Evolutionary conservation across 1,140 invertebrate genomes (phyloP).

Genomic region (Matsumurasca onukii): DNA sequence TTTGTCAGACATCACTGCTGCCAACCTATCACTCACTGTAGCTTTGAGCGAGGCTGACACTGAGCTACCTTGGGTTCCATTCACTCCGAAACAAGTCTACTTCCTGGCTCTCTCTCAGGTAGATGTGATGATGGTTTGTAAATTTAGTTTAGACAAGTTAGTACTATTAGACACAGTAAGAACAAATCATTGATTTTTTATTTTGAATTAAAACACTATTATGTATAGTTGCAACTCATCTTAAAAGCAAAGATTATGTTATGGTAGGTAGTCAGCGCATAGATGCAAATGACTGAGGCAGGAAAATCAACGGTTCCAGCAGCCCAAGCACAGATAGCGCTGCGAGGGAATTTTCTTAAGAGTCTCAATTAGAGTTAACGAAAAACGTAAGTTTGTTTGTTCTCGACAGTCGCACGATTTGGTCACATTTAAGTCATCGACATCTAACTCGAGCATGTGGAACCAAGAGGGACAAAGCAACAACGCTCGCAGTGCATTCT

Average conservation of each 20-base stretch:
- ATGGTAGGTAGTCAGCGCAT: background rate
- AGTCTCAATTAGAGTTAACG: too few relatives aligned
- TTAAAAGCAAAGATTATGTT: background rate
- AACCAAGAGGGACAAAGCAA: background rate
- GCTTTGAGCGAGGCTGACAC: background rate
- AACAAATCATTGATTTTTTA: background rate
- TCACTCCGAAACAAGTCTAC: background rate
- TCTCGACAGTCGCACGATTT: too few relatives aligned
- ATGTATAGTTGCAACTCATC: background rate
- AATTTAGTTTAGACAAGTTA: background rate
- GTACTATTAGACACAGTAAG: background rate
- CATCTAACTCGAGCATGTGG: too few relatives aligned
- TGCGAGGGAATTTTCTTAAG: too few relatives aligned
- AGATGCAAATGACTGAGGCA: background rate
- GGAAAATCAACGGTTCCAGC: background rate
- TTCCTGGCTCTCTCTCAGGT: conserved; percentile 10
- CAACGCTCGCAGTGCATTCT: background rate
- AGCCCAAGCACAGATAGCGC: too few relatives aligned
- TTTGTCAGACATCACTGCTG: conserved; percentile 14
- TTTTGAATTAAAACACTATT: background rate
- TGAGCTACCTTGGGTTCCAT: background rate
- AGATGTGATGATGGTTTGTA: background rate
- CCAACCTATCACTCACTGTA: conserved; percentile 9
- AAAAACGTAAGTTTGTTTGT: too few relatives aligned
- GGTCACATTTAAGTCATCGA: too few relatives aligned